phyloP scores from a whole-genome alignment of 1,140 invertebrate genomes.

The Conopomorpha cramerella region DNA sequence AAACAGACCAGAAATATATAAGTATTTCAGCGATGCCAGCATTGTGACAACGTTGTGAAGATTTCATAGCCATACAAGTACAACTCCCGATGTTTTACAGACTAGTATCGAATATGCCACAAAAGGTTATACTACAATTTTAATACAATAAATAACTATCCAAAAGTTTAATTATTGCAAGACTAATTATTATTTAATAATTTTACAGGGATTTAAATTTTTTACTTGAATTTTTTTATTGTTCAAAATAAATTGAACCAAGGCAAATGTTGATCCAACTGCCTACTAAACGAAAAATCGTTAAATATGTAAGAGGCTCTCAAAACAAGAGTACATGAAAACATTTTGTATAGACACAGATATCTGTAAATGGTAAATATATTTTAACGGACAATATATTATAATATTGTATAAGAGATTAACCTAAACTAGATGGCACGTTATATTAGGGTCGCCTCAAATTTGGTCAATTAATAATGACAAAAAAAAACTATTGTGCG shows the following conservation, averaged over 20 bases:
- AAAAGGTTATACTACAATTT: neutral
- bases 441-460: constrained; percentile 57
- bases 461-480: constrained; percentile 48
- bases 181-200: constrained; percentile 31
- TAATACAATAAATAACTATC: constrained; percentile 4
- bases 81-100: neutral
- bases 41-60: constrained; percentile 8
- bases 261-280: constrained; percentile 24
- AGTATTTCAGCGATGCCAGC: neutral
- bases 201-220: constrained; percentile 18
- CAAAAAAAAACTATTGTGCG: constrained; percentile 52
- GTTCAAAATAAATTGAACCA: constrained; percentile 30
- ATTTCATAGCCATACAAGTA: neutral
- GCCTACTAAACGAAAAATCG: constrained; percentile 39
- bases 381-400: constrained; percentile 63
- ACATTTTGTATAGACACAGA: constrained; percentile 61
- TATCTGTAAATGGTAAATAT: constrained; percentile 63
- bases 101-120: neutral
- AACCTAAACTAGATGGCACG: constrained; percentile 64
- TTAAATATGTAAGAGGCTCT: constrained; percentile 57
- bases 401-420: constrained; percentile 59
- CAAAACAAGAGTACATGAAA: constrained; percentile 62
- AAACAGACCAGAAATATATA: too few relatives aligned
- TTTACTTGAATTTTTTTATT: constrained; percentile 5
- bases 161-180: constrained; percentile 24